Conservation (phyloP, 2,888 invertebrate species). For the Caenorhabditis doughertyi region DNA sequence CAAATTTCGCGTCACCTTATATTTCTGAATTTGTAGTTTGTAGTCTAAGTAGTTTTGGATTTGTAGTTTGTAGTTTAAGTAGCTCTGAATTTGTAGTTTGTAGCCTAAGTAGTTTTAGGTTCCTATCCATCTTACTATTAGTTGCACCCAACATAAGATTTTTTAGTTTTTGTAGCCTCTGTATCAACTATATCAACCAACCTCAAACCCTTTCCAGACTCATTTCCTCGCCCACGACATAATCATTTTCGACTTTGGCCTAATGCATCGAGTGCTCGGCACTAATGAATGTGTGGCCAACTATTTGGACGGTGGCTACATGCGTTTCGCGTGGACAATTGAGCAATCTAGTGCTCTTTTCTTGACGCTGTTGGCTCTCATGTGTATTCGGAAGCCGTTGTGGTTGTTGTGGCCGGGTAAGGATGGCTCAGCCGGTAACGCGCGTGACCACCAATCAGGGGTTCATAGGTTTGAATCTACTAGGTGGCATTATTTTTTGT, state of each 20-base stretch:
- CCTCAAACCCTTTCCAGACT: constrained; percentile 32
- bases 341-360: constrained; percentile 77
- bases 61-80: too few species aligned
- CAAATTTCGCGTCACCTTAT: too few species aligned
- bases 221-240: constrained; percentile 81
- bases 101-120: neutral
- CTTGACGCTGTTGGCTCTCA: constrained; percentile 71
- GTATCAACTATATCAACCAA: neutral
- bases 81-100: neutral
- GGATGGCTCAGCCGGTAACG: too few species aligned
- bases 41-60: too few species aligned
- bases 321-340: constrained; percentile 79
- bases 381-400: constrained; percentile 70
- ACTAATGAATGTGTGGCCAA: constrained; percentile 82
- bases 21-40: neutral
- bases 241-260: constrained; percentile 82
- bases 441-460: too few species aligned
- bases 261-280: constrained; percentile 82
- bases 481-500: too few species aligned
- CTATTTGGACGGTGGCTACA: constrained; percentile 82
- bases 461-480: too few species aligned
- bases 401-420: constrained; percentile 82
- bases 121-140: neutral
- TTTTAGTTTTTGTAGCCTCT: too few species aligned
- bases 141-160: neutral